Evolutionary conservation across 2,113 vertebrate species (phyloP), one percentile per base, ranked within the genome.

Genomic region (Rhadina sibilatrix): DNA sequence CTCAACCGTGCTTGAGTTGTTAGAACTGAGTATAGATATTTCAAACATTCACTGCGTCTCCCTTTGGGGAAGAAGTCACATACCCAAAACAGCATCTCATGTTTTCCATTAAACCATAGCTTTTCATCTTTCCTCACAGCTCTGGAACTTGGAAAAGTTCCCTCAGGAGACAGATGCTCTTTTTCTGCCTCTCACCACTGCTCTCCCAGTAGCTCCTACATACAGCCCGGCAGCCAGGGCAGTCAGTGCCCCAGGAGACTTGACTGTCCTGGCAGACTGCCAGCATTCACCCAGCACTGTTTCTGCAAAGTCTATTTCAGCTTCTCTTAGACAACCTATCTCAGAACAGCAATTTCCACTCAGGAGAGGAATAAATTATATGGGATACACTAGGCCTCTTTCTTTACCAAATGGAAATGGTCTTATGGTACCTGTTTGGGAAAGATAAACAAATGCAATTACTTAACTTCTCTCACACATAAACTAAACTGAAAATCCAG

Each of bases 221-320:
- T 11, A 66, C 9, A 53, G 25, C 16, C 38, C 35, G 15, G 35
- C 25, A 64, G 35, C 0, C 0, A 66, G 23, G 25, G 30, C 40
- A 80, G 76, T n/a, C 2, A 1, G 28, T 30, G n/a, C 14, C 22
- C 7, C 37, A 59, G 56, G n/a, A 37, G 57, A 33, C 33, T 49
- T 0, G 2, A 49, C 57, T 38, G 30, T 31, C 49, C 44, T 46
- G 59, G 57, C 49, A 83, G n/a, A 42, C 5, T 15, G 27, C 27
- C 56, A 27, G 2, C 3, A 20, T 11, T 78, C 47, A 50, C 30
- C 52, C 61, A 76, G 47, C 14, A 68, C 30, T 1, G 0, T 21
- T 66, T 11, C 53, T 56, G 50, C 66, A 13, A 66, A 82, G 46
- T 28, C 8, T 12, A 20, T 60, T 85, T 79, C 35, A 79, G 53